Conservation (phyloP, 2,888 invertebrate genomes). For the Megalurothrips usitatus region DNA sequence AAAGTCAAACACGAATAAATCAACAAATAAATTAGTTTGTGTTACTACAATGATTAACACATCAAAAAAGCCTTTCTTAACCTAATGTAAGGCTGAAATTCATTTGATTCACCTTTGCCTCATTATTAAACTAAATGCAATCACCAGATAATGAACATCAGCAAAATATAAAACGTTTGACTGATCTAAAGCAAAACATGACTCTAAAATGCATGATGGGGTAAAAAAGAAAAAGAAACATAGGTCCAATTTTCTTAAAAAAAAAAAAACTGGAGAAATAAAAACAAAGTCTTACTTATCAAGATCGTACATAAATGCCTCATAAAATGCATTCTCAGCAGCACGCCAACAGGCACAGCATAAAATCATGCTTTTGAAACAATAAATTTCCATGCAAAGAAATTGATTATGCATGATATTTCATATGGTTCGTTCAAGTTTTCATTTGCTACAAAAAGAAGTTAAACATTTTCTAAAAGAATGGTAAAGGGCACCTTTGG, state of each 20-base stretch:
- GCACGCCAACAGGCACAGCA: not conserved
- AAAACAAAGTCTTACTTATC: constrained; percentile 16
- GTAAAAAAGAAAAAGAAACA: not conserved
- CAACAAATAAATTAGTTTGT: constrained; percentile 27
- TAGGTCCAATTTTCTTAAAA: not conserved
- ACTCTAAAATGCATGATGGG: not conserved
- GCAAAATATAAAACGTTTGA: not conserved
- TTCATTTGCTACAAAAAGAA: not conserved
- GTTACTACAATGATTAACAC: constrained; percentile 14
- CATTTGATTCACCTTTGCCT: constrained; percentile 13
- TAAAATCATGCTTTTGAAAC: not conserved
- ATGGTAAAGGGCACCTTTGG: not conserved
- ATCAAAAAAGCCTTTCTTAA: constrained; percentile 22
- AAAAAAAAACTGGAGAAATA: not conserved
- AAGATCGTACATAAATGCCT: constrained; percentile 7
- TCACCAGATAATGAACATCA: constrained; percentile 21
- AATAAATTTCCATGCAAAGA: not conserved
- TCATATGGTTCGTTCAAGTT: not conserved
- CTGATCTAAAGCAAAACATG: constrained; percentile 3
- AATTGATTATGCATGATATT: not conserved
- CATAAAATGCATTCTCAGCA: constrained; percentile 2
- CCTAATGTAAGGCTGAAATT: constrained; percentile 11
- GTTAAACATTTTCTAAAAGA: not conserved
- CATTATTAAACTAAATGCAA: constrained; percentile 14
- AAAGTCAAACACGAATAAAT: constrained; percentile 27